Conservation (phyloP, 1,140 invertebrate genomes). For the Cyclargus thomasi region DNA sequence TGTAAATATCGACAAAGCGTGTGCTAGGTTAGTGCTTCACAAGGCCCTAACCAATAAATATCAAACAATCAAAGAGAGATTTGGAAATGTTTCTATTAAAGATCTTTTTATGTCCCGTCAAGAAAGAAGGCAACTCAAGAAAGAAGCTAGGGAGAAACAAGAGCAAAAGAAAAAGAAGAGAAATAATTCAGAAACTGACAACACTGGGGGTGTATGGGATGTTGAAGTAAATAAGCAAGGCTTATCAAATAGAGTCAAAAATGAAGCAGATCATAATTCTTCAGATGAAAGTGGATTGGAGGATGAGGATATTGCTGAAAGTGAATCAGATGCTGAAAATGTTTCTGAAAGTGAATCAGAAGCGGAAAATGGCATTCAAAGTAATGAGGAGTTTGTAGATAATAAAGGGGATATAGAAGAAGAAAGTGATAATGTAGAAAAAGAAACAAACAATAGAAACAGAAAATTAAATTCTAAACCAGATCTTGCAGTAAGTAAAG, state of each 20-base stretch:
- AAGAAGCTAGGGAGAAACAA: slow-evolving; percentile 54
- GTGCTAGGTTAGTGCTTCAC: slow-evolving; percentile 57
- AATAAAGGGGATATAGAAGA: background rate
- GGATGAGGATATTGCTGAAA: slow-evolving; percentile 23
- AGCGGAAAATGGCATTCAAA: slow-evolving; percentile 23
- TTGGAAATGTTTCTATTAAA: slow-evolving; percentile 53
- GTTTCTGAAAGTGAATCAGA: slow-evolving; percentile 20
- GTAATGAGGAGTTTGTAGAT: background rate
- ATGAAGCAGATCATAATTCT: slow-evolving; percentile 22
- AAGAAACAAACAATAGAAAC: background rate
- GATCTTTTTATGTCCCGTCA: slow-evolving; percentile 63
- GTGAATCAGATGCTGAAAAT: slow-evolving; percentile 19
- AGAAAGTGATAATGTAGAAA: background rate
- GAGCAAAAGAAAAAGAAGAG: slow-evolving; percentile 57
- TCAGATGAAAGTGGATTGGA: slow-evolving; percentile 22
- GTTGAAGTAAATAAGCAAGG: slow-evolving; percentile 40
- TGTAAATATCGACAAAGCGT: slow-evolving; percentile 57
- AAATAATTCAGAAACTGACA: slow-evolving; percentile 34
- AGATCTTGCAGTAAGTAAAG: background rate
- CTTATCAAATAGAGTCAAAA: background rate
- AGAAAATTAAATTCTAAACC: slow-evolving; percentile 18
- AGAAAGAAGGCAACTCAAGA: slow-evolving; percentile 59
- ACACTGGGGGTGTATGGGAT: slow-evolving; percentile 48
- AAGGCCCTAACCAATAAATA: slow-evolving; percentile 60
- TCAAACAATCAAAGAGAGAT: slow-evolving; percentile 50